Evolutionary conservation across 2,113 vertebrate species (phyloP).

Genomic region (Daphoenositta chrysoptera): DNA sequence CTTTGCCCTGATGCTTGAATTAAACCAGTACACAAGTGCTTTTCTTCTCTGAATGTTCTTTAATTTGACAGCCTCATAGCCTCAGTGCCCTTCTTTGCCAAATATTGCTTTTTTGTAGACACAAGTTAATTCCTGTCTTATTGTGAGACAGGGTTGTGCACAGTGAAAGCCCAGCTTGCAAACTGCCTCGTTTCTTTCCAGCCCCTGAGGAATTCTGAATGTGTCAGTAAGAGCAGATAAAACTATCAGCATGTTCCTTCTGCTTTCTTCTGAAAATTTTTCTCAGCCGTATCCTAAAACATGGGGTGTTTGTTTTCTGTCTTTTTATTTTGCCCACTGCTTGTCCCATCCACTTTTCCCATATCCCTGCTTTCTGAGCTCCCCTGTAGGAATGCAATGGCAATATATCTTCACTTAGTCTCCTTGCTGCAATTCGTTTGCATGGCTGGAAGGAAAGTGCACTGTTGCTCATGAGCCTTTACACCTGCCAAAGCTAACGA

Average conservation of each 20-base stretch:
- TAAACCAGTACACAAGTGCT: not conserved
- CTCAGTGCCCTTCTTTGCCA: constrained; percentile 2
- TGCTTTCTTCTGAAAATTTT: not conserved
- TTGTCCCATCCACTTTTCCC: not conserved
- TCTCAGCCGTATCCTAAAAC: not conserved
- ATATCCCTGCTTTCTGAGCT: not conserved
- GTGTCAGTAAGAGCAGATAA: constrained; percentile 34
- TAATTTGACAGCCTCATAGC: constrained; percentile 8
- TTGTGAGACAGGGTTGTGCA: not conserved
- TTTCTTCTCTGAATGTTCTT: not conserved
- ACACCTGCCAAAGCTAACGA: constrained; percentile 4
- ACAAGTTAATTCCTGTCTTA: not conserved
- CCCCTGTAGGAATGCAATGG: not conserved
- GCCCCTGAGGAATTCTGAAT: constrained; percentile 13
- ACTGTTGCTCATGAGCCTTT: not conserved
- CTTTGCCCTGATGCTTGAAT: not conserved
- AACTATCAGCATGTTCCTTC: not conserved
- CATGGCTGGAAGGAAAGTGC: not conserved
- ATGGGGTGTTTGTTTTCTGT: not conserved
- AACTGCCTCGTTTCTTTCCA: not conserved
- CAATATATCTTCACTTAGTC: not conserved
- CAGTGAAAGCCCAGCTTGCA: not conserved
- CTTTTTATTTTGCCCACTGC: not conserved
- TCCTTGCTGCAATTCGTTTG: not conserved
- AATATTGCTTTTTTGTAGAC: constrained; percentile 43